A percentile compares a stretch with the other conserved stretches of the same genome.
phyloP scores from a whole-genome alignment of 2,888 invertebrate genomes.

The Rotaria sp. region DNA sequence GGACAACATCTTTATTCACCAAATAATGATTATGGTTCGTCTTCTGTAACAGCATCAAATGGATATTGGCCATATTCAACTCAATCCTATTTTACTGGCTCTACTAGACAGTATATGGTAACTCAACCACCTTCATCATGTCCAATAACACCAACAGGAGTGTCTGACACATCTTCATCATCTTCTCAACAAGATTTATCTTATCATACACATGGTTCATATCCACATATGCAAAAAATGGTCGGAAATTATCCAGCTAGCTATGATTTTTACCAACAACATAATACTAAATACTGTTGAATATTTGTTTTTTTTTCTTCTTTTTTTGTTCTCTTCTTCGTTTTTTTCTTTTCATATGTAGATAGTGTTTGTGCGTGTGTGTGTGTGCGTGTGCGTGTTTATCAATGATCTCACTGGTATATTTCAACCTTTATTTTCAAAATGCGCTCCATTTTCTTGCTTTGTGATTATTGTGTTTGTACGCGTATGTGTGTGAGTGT shows the following conservation, averaged over 20 bases:
- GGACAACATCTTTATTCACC: slow-evolving; percentile 9
- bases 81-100: background rate
- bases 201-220: slow-evolving; percentile 6
- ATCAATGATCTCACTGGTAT: slow-evolving; percentile 1
- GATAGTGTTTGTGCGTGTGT: background rate
- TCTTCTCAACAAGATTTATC: background rate
- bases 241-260: background rate
- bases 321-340: background rate
- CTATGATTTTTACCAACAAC: slow-evolving; percentile 1
- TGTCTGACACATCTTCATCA: slow-evolving; percentile 17
- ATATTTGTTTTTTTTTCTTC: background rate
- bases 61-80: background rate
- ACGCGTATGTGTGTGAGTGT: background rate
- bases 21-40: background rate
- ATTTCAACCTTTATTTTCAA: slow-evolving; percentile 10
- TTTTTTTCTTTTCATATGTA: background rate
- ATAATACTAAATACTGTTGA: slow-evolving; percentile 9
- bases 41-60: background rate
- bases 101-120: background rate
- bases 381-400: slow-evolving; percentile 2
- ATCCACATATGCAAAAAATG: slow-evolving; percentile 15
- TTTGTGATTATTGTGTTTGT: slow-evolving; percentile 22
- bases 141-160: slow-evolving; percentile 1
- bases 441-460: slow-evolving; percentile 17
- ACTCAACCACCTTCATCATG: slow-evolving; percentile 4